Base-by-base conservation (phyloP, 2,113 vertebrate species). In the Atlantisia rogersi region DNA sequence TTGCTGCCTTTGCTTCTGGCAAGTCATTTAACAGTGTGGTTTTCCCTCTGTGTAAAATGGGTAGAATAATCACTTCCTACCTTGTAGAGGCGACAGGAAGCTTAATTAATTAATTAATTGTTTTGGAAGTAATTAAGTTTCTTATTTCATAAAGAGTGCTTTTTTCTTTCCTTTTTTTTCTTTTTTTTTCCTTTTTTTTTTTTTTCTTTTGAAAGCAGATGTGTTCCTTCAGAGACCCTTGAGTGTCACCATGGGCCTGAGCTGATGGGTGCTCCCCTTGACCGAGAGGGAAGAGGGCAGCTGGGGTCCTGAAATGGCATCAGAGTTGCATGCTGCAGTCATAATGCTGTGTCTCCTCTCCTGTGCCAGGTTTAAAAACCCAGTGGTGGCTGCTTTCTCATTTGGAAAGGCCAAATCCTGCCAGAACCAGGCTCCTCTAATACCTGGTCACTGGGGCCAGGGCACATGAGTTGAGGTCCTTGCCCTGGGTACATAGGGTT, bases 101-200 rank as follows among this genome's bases (percentile, higher is more conserved):
- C 86, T 95, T 84, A 91, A 91, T 88, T 82, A 89, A 81, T 88
- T 94, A 94, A 73, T 95, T 96, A 88, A 81, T 90, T 96, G 82
- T 50, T 75, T 94, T 84, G 63, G 87, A 87, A 95, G 84, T 95
- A 96, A 96, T 96, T 95, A 94, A 92, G 46, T 85, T 95, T 96
- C 79, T 96, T 96, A 77, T 96, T 95, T 94, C 31, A 42, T 10
- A 53, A 80, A 46, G 46, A 73, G 40, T 53, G 12, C 3, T 40
- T 70, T 12, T 55, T 50, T 22, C 31, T 53, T 40, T 24, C 13
- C 18, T 2, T 39, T n/a, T 60, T 35, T 22, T 15, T 20, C 2
- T 42, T 42, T 42, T 4, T 28, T 2, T 11, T 12, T 9, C 42
- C 15, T 42, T 35, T 55, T 37, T 20, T 18, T 21, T 2, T 53